phyloP scores from a whole-genome alignment of 2,888 invertebrate species.

The Altica lythri region DNA sequence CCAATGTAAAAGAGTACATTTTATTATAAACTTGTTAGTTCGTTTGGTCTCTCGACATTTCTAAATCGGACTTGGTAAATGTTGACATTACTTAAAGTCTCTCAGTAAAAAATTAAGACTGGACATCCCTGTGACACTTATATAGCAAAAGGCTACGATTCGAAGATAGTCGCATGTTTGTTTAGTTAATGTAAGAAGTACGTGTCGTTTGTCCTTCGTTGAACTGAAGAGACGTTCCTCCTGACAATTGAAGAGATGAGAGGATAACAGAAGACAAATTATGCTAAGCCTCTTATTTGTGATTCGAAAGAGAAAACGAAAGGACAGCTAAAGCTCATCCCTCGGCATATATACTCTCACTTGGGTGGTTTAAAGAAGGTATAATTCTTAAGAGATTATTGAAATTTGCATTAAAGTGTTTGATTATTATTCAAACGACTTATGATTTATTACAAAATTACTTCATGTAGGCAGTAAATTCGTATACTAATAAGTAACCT shows the following conservation, averaged over 20 bases:
- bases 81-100: no score
- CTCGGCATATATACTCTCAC: slow-evolving; percentile 3
- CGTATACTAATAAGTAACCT: no score
- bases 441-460: slow-evolving; percentile 5
- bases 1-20: no score
- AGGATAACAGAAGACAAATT: slow-evolving; percentile 48
- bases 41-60: no score
- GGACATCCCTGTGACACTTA: slow-evolving; percentile 21
- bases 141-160: slow-evolving; percentile 25
- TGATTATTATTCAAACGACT: slow-evolving; percentile 9
- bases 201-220: slow-evolving; percentile 43
- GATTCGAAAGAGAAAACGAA: slow-evolving; percentile 26
- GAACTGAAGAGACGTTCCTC: slow-evolving; percentile 40
- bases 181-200: slow-evolving; percentile 41
- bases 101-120: slow-evolving; percentile 8
- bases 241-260: slow-evolving; percentile 48
- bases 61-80: no score
- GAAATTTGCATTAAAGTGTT: slow-evolving; percentile 10
- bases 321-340: slow-evolving; percentile 17
- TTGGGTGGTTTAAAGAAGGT: slow-evolving; percentile 19
- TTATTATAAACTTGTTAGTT: no score
- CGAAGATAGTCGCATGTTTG: slow-evolving; percentile 35
- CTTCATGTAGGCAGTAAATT: neutral
- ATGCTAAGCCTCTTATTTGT: slow-evolving; percentile 46
- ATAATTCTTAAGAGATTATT: slow-evolving; percentile 10